A percentile compares a stretch with the other conserved stretches of the same genome.
These are phyloP conservation scores for Aphaenogaster rudis DNA, from an alignment of 1,140 invertebrate species.

Conservation along the genomic window DNA sequence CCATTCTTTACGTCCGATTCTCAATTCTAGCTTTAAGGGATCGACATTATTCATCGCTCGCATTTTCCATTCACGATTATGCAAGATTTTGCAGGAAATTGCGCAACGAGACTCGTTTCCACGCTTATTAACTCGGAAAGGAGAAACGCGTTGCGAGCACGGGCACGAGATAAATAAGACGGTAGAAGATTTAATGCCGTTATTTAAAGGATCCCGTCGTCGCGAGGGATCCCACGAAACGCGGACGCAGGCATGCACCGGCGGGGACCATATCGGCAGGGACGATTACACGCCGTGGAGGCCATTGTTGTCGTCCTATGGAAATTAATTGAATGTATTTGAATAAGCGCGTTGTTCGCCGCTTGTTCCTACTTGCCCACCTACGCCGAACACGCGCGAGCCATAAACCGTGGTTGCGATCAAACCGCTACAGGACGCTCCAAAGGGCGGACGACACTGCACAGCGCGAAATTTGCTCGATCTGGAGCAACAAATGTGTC, in stretches of 20 bases:
- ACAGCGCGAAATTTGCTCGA: conserved; percentile 10
- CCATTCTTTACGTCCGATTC: neutral
- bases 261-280: conserved; percentile 68
- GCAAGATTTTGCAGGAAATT: conserved; percentile 13
- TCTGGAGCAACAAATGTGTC: neutral
- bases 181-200: conserved; percentile 72
- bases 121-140: conserved; percentile 62
- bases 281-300: conserved; percentile 81
- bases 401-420: conserved; percentile 73
- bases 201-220: conserved; percentile 52
- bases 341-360: conserved; percentile 85
- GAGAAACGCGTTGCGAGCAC: conserved; percentile 54
- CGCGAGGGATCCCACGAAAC: conserved; percentile 67
- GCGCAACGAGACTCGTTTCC: conserved; percentile 23
- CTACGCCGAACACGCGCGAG: conserved; percentile 82
- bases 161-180: conserved; percentile 66
- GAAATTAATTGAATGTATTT: conserved; percentile 87
- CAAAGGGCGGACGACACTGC: conserved; percentile 32
- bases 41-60: conserved; percentile 9
- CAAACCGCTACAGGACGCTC: conserved; percentile 65
- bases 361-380: conserved; percentile 84
- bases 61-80: conserved; percentile 22
- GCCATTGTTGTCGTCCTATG: conserved; percentile 86
- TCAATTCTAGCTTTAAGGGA: neutral
- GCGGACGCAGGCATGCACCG: conserved; percentile 53